These are phyloP conservation scores for Lycocorax pyrrhopterus DNA, from an alignment of 2,113 vertebrate species.

Conservation along the genomic window DNA sequence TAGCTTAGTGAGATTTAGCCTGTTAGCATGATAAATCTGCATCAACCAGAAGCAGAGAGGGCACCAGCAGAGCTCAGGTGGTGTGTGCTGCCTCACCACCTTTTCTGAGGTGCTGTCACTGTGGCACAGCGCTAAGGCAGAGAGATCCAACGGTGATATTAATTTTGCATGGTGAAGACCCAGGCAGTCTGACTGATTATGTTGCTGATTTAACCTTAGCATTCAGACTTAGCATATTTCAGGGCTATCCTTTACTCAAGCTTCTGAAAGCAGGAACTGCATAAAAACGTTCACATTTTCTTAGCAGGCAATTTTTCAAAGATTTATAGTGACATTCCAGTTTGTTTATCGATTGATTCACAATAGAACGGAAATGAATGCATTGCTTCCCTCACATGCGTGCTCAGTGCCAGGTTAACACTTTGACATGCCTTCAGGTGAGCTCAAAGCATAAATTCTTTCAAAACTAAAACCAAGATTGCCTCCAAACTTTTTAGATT, in stretches of 20 bases:
- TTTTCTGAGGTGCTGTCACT: not conserved
- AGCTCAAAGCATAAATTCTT: not conserved
- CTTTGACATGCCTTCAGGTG: not conserved
- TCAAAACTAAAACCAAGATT: not conserved
- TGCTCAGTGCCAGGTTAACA: not conserved
- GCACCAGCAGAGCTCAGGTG: conserved; percentile 1
- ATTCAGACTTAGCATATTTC: not conserved
- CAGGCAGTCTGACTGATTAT: not conserved
- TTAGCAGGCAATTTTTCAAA: not conserved
- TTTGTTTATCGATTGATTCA: conserved; percentile 41
- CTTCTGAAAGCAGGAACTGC: not conserved
- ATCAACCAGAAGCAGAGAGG: not conserved
- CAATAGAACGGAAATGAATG: not conserved
- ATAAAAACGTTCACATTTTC: conserved; percentile 14
- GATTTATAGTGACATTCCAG: conserved; percentile 19
- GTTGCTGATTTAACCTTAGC: not conserved
- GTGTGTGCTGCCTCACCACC: not conserved
- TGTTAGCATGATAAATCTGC: conserved; percentile 31
- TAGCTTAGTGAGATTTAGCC: conserved; percentile 50
- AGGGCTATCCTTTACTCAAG: not conserved
- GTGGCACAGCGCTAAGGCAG: not conserved
- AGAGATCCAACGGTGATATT: not conserved
- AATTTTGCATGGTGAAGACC: not conserved
- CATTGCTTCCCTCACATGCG: not conserved
- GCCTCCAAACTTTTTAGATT: not conserved